These are phyloP conservation scores for Arctopsyche grandis DNA, from an alignment of 1,140 invertebrate genomes.

Conservation along the genomic window DNA sequence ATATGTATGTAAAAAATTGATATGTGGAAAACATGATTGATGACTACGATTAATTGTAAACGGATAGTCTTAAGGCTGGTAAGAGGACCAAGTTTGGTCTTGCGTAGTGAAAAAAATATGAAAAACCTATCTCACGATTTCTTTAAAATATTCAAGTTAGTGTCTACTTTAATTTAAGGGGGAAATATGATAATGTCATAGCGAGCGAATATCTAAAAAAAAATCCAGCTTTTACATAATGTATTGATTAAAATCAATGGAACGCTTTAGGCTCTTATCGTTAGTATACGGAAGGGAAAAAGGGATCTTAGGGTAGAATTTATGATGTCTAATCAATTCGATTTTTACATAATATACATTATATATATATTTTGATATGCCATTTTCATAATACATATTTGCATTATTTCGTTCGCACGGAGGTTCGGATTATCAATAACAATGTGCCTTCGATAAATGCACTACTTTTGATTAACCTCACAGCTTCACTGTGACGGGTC, in stretches of 20 bases:
- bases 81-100: conserved; percentile 49
- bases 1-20: neutral
- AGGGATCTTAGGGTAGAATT: conserved; percentile 34
- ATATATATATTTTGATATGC: conserved; percentile 55
- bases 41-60: neutral
- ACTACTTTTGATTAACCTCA: neutral
- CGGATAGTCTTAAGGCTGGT: conserved; percentile 45
- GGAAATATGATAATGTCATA: conserved; percentile 26
- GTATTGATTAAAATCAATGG: conserved; percentile 9
- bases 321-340: conserved; percentile 36
- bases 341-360: conserved; percentile 50
- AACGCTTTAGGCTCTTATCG: conserved; percentile 52
- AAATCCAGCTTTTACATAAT: conserved; percentile 14
- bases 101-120: conserved; percentile 18
- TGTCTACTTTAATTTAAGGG: neutral
- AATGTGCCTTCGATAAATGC: conserved; percentile 48
- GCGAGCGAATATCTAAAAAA: conserved; percentile 13
- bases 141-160: conserved; percentile 24
- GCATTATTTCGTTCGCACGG: conserved; percentile 41
- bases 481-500: neutral
- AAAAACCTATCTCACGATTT: conserved; percentile 33
- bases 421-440: conserved; percentile 37
- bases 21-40: neutral
- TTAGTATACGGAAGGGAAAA: conserved; percentile 53
- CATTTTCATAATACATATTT: conserved; percentile 48